Percentiles rank a stretch among this genome's conserved stretches.
phyloP scores from a whole-genome alignment of 1,140 invertebrate species.

The Monochamus saltuarius region DNA sequence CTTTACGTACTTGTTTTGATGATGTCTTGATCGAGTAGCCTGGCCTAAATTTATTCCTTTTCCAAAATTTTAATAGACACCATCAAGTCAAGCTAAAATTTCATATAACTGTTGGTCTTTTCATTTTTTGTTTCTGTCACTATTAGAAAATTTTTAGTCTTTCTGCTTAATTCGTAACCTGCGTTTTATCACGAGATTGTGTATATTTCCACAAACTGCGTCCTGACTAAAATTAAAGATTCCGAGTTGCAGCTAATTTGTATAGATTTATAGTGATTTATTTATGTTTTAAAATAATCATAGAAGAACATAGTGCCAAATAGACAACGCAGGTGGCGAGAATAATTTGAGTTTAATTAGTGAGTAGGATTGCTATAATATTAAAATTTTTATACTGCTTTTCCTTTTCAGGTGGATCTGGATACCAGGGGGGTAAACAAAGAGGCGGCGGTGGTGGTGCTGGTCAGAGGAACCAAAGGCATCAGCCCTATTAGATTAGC shows the following conservation, averaged over 20 bases:
- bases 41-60: no score
- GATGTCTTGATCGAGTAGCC: no score
- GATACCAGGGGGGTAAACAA: constrained; percentile 60
- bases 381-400: constrained; percentile 50
- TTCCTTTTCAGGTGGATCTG: constrained; percentile 55
- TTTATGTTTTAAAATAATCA: constrained; percentile 12
- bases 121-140: constrained; percentile 13
- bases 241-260: background rate
- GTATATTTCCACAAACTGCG: constrained; percentile 18
- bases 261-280: background rate
- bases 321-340: constrained; percentile 34
- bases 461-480: constrained; percentile 65
- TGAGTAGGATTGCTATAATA: constrained; percentile 43
- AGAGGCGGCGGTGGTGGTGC: constrained; percentile 55
- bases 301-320: constrained; percentile 25
- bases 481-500: constrained; percentile 69
- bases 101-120: background rate
- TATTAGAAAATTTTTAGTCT: background rate
- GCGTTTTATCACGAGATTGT: constrained; percentile 13
- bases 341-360: constrained; percentile 30
- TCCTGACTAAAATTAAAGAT: background rate
- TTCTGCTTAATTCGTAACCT: constrained; percentile 25
- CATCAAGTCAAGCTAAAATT: no score
- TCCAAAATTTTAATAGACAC: no score
- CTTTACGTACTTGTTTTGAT: no score